Conservation (phyloP, 2,113 vertebrate species). For the Oryzias celebensis region DNA sequence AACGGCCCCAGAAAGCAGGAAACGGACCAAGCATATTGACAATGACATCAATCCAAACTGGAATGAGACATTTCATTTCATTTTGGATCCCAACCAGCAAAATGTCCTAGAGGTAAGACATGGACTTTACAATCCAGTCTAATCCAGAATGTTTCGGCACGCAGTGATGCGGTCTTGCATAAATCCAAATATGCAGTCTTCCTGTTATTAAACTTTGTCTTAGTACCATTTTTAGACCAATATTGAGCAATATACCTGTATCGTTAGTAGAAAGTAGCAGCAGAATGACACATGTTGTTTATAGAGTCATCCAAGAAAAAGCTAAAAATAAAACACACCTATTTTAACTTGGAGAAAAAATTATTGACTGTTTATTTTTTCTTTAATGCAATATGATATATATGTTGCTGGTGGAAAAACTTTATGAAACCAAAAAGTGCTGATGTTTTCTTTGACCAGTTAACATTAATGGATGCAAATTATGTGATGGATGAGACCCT, state of each 20-base stretch:
- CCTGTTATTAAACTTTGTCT: too few species aligned
- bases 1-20: constrained; percentile 89
- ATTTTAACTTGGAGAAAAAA: not conserved
- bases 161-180: not conserved
- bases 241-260: not conserved
- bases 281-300: not conserved
- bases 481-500: constrained; percentile 95
- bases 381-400: not conserved
- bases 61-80: constrained; percentile 93
- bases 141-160: not conserved
- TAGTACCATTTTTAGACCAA: not conserved
- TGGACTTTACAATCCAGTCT: not conserved
- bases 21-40: constrained; percentile 90
- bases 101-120: constrained; percentile 88
- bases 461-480: constrained; percentile 97
- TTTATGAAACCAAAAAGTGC: not conserved
- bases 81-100: constrained; percentile 92
- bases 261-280: not conserved
- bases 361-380: not conserved
- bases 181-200: constrained; percentile 6
- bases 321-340: too few species aligned
- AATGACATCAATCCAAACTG: constrained; percentile 91
- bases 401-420: not conserved
- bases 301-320: not conserved
- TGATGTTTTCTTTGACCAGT: constrained; percentile 68